Evolutionary conservation across 2,797 vertebrate genomes (phyloP).

Genomic region (Aselliscus stoliczkanus): DNA sequence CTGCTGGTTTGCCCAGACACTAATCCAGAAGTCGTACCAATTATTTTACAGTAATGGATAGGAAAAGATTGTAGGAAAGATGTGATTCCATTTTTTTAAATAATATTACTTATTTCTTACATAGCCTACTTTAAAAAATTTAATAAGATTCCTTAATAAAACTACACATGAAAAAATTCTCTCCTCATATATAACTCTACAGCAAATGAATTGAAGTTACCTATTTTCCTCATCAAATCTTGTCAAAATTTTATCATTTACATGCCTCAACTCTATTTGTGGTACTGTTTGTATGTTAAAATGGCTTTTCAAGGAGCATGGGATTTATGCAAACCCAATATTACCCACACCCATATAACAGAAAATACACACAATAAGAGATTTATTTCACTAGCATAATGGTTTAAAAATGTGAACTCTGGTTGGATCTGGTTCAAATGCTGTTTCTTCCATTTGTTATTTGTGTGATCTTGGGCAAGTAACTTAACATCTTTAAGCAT

Average conservation of each 20-base stretch:
- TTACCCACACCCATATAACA: not conserved
- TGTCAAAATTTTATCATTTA: conserved; percentile 45
- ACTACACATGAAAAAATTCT: not conserved
- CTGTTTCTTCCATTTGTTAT: not conserved
- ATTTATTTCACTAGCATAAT: not conserved
- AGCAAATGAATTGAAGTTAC: conserved; percentile 26
- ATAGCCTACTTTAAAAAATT: not conserved
- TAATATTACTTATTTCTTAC: conserved; percentile 21
- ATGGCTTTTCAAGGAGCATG: not conserved
- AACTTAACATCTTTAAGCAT: not conserved
- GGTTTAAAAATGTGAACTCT: not conserved
- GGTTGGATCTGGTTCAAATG: not conserved
- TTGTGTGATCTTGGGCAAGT: not conserved
- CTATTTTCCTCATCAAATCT: conserved; percentile 32
- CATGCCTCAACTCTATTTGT: conserved; percentile 10
- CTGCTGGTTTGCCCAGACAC: conserved; percentile 17
- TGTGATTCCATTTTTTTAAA: not conserved
- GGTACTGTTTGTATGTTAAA: conserved; percentile 12
- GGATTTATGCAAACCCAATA: not conserved
- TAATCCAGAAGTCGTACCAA: conserved; percentile 24
- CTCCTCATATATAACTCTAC: not conserved
- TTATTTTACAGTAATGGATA: conserved; percentile 37
- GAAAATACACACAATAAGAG: not conserved
- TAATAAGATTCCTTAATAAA: conserved; percentile 33
- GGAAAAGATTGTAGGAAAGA: not conserved